phyloP scores from a whole-genome alignment of 2,888 invertebrate genomes.

The Drosophila picticornis region DNA sequence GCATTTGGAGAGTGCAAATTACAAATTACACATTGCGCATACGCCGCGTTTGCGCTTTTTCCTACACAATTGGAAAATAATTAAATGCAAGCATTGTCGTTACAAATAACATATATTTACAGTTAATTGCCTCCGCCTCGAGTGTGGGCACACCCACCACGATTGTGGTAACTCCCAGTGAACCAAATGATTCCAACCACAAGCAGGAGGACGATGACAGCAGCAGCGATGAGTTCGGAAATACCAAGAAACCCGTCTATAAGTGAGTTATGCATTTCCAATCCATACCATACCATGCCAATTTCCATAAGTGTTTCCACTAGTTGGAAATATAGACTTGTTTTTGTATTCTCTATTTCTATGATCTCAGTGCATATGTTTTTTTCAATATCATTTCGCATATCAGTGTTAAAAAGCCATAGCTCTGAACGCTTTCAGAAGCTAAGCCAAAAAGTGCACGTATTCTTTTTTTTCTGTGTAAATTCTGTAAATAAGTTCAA shows the following conservation, averaged over 20 bases:
- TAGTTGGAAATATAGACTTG: background rate
- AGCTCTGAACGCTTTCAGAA: conserved; percentile 2
- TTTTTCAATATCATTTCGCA: conserved; percentile 40
- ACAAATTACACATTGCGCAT: conserved; percentile 24
- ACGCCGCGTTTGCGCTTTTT: conserved; percentile 14
- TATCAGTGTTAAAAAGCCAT: conserved; percentile 36
- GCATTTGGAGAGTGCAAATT: conserved; percentile 11
- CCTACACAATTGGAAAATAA: background rate
- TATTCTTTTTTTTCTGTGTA: background rate
- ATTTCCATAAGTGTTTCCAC: conserved; percentile 4
- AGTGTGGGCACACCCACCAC: conserved; percentile 54
- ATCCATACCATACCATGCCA: background rate
- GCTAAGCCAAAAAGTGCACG: background rate
- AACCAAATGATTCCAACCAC: conserved; percentile 57
- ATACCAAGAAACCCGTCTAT: conserved; percentile 65
- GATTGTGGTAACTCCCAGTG: conserved; percentile 15
- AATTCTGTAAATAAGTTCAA: background rate
- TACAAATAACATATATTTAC: conserved; percentile 6
- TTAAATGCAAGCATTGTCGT: background rate
- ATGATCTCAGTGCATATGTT: conserved; percentile 3
- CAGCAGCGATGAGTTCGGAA: conserved; percentile 74
- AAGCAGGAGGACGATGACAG: conserved; percentile 72
- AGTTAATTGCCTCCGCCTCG: conserved; percentile 70
- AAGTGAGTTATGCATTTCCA: conserved; percentile 55
- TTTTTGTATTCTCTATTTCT: conserved; percentile 14